phyloP scores from a whole-genome alignment of 2,113 vertebrate species.

The Elgaria multicarinata region DNA sequence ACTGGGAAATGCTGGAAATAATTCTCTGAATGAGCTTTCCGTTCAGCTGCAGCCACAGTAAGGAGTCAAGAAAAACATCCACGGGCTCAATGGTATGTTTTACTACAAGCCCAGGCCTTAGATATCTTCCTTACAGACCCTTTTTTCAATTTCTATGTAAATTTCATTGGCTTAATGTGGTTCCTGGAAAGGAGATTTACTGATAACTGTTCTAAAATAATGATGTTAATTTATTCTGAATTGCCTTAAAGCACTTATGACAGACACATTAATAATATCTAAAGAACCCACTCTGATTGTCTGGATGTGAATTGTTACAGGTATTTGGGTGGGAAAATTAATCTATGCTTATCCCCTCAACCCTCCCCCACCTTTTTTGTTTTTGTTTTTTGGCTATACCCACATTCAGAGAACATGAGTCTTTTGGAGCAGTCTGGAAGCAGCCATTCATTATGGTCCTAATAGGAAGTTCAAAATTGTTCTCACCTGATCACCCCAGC shows the following conservation, averaged over 20 bases:
- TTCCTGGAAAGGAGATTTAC: constrained; percentile 39
- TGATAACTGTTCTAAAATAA: constrained; percentile 33
- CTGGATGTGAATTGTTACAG: constrained; percentile 1
- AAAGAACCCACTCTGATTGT: neutral
- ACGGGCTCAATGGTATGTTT: constrained; percentile 7
- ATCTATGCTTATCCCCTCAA: neutral
- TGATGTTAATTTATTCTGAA: constrained; percentile 49
- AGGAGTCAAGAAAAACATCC: constrained; percentile 44
- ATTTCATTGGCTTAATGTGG: constrained; percentile 14
- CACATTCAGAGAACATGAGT: neutral
- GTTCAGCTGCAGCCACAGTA: constrained; percentile 33
- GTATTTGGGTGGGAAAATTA: constrained; percentile 1
- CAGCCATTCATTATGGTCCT: neutral
- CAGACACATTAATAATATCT: constrained; percentile 33
- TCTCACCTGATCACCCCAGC: too few species aligned
- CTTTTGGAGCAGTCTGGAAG: neutral
- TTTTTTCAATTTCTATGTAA: constrained; percentile 16
- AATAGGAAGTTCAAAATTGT: too few species aligned
- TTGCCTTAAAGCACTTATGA: constrained; percentile 22
- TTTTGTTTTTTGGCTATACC: too few species aligned
- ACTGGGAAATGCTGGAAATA: constrained; percentile 57
- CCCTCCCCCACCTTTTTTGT: neutral
- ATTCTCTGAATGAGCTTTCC: constrained; percentile 58
- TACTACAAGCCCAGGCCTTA: neutral
- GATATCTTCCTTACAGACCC: neutral